A percentile compares a stretch with the other conserved stretches of the same genome.
Evolutionary conservation across 2,113 vertebrate species (phyloP).

Genomic region (Cariama cristata): DNA sequence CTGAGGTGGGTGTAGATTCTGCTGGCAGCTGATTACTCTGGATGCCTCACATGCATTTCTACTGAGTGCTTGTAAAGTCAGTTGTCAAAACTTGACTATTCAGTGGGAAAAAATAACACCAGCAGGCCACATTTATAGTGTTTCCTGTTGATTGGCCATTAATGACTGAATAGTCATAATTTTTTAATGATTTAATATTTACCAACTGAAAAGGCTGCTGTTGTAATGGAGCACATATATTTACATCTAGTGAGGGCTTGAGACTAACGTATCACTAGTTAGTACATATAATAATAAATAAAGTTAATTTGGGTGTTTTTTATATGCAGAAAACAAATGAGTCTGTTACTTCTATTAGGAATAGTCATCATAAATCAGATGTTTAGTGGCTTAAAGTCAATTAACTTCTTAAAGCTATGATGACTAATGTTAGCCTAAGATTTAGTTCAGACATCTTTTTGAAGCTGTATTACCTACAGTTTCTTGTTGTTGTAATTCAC

Average conservation of each 20-base stretch:
- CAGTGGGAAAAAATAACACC: neutral
- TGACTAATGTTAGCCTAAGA: neutral
- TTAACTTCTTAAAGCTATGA: neutral
- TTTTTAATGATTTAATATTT: constrained; percentile 23
- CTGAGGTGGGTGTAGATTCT: neutral
- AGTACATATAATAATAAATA: neutral
- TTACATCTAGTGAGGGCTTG: neutral
- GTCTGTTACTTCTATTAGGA: neutral
- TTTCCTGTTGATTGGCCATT: neutral
- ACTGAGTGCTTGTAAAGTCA: neutral
- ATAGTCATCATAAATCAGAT: neutral
- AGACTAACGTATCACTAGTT: neutral
- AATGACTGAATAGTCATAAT: neutral
- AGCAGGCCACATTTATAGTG: neutral
- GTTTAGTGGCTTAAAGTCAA: constrained; percentile 12
- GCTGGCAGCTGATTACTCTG: neutral
- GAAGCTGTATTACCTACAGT: neutral
- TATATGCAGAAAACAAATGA: neutral
- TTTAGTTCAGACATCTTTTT: neutral
- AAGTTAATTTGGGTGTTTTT: neutral
- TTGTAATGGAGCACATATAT: neutral
- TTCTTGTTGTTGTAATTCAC: neutral
- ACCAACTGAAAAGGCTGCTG: neutral
- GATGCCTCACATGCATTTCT: neutral
- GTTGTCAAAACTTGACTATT: neutral